phyloP scores from a whole-genome alignment of 2,797 vertebrate species.

The Arvicola amphibius region DNA sequence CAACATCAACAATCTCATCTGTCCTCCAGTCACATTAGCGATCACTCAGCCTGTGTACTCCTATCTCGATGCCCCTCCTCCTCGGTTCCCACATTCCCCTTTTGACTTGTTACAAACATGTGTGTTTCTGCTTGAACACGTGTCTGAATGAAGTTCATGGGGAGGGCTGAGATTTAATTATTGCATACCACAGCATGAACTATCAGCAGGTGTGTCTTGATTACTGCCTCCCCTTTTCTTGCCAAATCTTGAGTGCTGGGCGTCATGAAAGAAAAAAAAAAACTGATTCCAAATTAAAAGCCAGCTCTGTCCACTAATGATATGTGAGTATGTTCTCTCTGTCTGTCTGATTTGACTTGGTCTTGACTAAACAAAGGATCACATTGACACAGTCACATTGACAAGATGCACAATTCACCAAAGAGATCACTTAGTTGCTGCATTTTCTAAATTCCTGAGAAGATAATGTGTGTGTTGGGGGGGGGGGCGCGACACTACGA shows the following conservation, averaged over 20 bases:
- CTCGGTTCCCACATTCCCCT: neutral
- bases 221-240: neutral
- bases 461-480: neutral
- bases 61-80: neutral
- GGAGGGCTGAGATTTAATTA: neutral
- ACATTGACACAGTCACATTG: neutral
- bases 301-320: neutral
- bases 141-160: neutral
- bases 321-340: neutral
- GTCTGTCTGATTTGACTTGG: slow-evolving; percentile 3
- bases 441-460: slow-evolving; percentile 35
- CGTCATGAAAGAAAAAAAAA: neutral
- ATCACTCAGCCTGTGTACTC: no score
- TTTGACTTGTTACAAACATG: neutral
- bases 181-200: neutral
- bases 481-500: neutral
- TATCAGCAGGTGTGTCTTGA: neutral
- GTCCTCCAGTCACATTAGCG: neutral
- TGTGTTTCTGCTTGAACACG: neutral
- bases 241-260: neutral
- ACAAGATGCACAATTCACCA: slow-evolving; percentile 1
- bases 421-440: slow-evolving; percentile 8
- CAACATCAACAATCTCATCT: neutral
- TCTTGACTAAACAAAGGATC: neutral
- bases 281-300: slow-evolving; percentile 23